Evolutionary conservation across 2,113 vertebrate genomes (phyloP).

Genomic region (Bungarus multicinctus): DNA sequence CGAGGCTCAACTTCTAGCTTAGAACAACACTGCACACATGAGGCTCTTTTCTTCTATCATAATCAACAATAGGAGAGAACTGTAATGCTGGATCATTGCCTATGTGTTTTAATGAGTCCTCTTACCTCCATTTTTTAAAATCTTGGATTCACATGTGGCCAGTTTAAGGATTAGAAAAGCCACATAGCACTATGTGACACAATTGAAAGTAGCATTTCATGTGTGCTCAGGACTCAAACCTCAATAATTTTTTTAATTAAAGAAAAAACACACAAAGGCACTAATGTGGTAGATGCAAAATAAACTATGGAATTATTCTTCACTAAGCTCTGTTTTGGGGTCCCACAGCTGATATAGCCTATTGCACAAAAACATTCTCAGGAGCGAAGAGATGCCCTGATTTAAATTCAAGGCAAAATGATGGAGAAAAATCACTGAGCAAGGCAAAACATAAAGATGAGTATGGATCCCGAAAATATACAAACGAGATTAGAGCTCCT

Average conservation of each 20-base stretch:
- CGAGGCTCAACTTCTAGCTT: not conserved
- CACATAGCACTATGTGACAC: conserved; percentile 9
- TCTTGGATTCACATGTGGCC: conserved; percentile 33
- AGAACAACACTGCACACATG: not conserved
- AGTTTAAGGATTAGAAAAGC: conserved; percentile 41
- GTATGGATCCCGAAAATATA: not conserved
- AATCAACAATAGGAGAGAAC: not conserved
- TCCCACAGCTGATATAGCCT: conserved; percentile 30
- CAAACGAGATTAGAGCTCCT: not conserved
- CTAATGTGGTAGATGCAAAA: conserved; percentile 44
- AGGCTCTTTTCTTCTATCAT: not conserved
- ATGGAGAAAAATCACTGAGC: not conserved
- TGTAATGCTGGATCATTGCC: not conserved
- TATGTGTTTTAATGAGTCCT: conserved; percentile 9
- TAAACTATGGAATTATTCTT: conserved; percentile 12
- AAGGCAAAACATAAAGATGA: not conserved
- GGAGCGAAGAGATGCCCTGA: conserved; percentile 17
- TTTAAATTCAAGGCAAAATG: not conserved
- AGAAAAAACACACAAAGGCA: conserved; percentile 37
- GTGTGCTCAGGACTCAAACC: not conserved
- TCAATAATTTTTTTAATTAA: conserved; percentile 41
- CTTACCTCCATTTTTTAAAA: conserved; percentile 33
- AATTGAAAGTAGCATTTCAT: conserved; percentile 44
- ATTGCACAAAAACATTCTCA: conserved; percentile 36
- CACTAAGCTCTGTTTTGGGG: conserved; percentile 4